These are phyloP conservation scores for Acanthornis magna DNA, from an alignment of 2,797 vertebrate species.

Conservation along the genomic window DNA sequence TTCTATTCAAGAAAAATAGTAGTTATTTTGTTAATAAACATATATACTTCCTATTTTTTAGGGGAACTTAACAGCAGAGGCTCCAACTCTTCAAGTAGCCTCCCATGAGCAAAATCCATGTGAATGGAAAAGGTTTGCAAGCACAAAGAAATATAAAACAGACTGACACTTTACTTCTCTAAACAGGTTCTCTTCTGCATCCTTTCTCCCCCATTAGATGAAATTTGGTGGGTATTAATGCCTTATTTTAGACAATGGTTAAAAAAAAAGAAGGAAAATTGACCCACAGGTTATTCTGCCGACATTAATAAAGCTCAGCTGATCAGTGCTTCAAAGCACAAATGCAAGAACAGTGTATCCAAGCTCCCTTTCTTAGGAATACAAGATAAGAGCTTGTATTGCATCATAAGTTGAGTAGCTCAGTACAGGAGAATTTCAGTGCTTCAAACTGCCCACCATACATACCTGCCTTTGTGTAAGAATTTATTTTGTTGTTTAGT, in stretches of 20 bases:
- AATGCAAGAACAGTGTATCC: neutral
- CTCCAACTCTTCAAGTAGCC: neutral
- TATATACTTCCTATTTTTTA: neutral
- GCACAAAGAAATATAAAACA: neutral
- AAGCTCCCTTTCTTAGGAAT: neutral
- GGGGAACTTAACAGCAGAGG: neutral
- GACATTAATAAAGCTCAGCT: neutral
- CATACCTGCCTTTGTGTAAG: conserved; percentile 77
- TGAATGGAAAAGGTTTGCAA: neutral
- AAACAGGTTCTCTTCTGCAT: neutral
- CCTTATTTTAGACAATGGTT: neutral
- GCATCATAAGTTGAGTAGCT: neutral
- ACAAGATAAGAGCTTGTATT: neutral
- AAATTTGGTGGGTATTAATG: neutral
- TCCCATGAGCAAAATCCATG: neutral
- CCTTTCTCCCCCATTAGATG: neutral
- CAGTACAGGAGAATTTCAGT: neutral
- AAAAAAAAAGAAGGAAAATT: neutral
- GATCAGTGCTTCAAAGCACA: neutral
- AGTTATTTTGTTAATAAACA: neutral
- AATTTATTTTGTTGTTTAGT: conserved; percentile 91
- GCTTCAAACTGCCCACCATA: neutral
- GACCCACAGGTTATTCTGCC: neutral
- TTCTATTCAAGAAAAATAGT: neutral
- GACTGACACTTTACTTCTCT: neutral